A percentile compares a stretch with the other conserved stretches of the same genome.
Conservation (phyloP, 2,888 invertebrate species). For the Panzeria rudis region DNA sequence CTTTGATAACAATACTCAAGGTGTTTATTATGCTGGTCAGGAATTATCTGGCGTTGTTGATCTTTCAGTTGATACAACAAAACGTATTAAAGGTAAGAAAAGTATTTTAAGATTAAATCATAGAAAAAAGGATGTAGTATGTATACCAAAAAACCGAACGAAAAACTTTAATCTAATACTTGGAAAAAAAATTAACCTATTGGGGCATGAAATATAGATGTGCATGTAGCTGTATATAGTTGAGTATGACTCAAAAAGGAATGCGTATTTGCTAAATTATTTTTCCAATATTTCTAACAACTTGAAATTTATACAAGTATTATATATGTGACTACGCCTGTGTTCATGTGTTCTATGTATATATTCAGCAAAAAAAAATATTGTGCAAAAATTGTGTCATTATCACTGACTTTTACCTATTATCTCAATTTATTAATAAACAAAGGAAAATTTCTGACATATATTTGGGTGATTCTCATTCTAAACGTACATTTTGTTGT, state of each 20-base stretch:
- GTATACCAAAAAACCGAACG: too few species aligned
- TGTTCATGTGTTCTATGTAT: background rate
- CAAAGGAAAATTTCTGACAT: too few species aligned
- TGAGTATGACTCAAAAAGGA: slow-evolving; percentile 60
- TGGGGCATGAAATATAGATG: background rate
- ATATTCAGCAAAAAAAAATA: background rate
- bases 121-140: background rate
- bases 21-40: slow-evolving; percentile 84
- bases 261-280: slow-evolving; percentile 25
- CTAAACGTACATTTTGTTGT: too few species aligned
- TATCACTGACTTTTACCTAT: background rate
- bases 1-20: slow-evolving; percentile 83
- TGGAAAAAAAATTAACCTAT: background rate
- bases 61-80: slow-evolving; percentile 83
- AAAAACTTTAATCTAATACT: background rate
- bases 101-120: background rate
- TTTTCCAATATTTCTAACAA: background rate
- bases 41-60: slow-evolving; percentile 83
- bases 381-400: background rate
- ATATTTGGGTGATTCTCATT: too few species aligned
- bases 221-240: background rate
- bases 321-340: background rate
- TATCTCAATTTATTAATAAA: too few species aligned
- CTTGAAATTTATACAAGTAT: background rate
- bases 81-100: slow-evolving; percentile 82